Conservation (phyloP, 2,113 vertebrate species). For the Sisor rabdophorus region DNA sequence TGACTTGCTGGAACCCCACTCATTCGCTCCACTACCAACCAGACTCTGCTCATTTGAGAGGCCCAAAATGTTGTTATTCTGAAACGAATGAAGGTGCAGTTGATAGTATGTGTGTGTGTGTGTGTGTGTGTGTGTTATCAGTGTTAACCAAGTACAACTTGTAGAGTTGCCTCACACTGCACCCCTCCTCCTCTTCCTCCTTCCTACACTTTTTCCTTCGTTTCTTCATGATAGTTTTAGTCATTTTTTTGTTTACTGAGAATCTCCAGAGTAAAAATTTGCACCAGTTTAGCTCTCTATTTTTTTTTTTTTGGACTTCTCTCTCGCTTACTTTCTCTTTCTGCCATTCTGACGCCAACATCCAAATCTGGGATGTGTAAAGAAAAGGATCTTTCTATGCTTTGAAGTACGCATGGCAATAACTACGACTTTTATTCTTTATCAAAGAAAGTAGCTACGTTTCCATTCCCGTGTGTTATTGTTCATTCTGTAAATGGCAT, state of each 20-base stretch:
- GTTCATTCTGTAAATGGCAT: no score
- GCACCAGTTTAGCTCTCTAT: background rate
- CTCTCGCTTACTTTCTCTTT: conserved; percentile 19
- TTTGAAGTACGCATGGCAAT: no score
- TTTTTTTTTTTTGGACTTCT: conserved; percentile 11
- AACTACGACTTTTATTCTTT: no score
- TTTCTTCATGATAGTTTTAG: background rate
- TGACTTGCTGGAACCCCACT: conserved; percentile 33
- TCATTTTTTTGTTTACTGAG: background rate
- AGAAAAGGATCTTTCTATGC: no score
- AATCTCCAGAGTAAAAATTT: conserved; percentile 2
- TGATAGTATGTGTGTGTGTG: background rate
- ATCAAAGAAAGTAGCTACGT: no score
- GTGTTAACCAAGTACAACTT: conserved; percentile 29
- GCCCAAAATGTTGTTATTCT: conserved; percentile 17
- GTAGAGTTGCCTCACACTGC: background rate
- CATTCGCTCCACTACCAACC: conserved; percentile 6
- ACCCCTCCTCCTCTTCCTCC: conserved; percentile 29
- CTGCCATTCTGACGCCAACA: conserved; percentile 43
- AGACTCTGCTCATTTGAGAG: conserved; percentile 18
- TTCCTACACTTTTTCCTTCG: background rate
- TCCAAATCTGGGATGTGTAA: no score
- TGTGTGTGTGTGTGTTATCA: conserved; percentile 48
- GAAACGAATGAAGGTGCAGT: conserved; percentile 5
- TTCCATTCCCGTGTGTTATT: no score